These are phyloP conservation scores for Listronotus oregonensis DNA, from an alignment of 1,140 invertebrate genomes.

Conservation along the genomic window DNA sequence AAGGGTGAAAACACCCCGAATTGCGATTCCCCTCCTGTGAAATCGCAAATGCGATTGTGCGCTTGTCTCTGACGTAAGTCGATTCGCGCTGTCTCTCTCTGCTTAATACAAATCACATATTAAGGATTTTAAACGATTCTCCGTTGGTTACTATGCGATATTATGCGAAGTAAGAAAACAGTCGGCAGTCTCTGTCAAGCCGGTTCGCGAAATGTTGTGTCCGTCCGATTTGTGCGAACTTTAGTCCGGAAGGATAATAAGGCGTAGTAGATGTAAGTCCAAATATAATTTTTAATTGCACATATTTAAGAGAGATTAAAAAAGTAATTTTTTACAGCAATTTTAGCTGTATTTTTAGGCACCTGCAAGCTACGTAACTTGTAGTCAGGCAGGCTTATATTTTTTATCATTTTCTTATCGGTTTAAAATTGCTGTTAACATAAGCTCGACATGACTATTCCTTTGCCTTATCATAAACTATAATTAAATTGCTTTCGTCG, in stretches of 20 bases:
- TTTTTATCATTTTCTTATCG: slow-evolving; percentile 14
- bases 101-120: slow-evolving; percentile 25
- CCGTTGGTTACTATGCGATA: slow-evolving; percentile 50
- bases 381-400: slow-evolving; percentile 1
- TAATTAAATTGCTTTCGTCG: slow-evolving; percentile 19
- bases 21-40: slow-evolving; percentile 30
- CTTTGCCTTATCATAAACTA: slow-evolving; percentile 4
- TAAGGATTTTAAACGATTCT: slow-evolving; percentile 37
- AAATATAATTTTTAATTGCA: no score
- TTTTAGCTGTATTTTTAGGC: no score
- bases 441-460: slow-evolving; percentile 9
- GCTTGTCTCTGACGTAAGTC: slow-evolving; percentile 45
- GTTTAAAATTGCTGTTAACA: slow-evolving; percentile 6
- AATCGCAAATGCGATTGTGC: slow-evolving; percentile 37
- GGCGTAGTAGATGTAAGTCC: slow-evolving; percentile 15
- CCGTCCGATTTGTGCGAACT: slow-evolving; percentile 23
- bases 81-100: slow-evolving; percentile 27
- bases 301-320: no score
- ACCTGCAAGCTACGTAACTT: background rate
- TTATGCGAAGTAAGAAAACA: slow-evolving; percentile 43
- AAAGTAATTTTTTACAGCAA: no score
- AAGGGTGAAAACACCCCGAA: slow-evolving; percentile 37
- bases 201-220: slow-evolving; percentile 17
- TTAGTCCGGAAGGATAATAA: slow-evolving; percentile 28
- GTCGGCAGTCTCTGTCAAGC: slow-evolving; percentile 31